Conservation (phyloP, 2,888 invertebrate species). For the Stenotaenia linearis region DNA sequence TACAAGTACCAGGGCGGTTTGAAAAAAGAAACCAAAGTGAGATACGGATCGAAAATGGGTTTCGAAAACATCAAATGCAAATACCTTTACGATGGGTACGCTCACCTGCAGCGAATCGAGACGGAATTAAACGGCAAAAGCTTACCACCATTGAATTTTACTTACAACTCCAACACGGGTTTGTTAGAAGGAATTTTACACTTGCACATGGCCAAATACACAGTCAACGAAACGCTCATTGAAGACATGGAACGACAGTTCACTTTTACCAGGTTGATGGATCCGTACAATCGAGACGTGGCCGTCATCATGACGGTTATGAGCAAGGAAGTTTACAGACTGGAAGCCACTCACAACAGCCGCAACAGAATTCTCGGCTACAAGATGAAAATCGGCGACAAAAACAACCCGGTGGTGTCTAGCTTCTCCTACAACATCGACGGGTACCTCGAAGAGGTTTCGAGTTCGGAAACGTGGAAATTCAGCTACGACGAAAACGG, state of each 20-base stretch:
- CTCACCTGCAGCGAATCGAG: conserved; percentile 77
- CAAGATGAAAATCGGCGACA: conserved; percentile 69
- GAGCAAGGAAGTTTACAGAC: conserved; percentile 66
- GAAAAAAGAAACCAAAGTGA: conserved; percentile 76
- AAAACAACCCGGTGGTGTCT: conserved; percentile 57
- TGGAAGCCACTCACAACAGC: conserved; percentile 79
- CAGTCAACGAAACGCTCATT: conserved; percentile 81
- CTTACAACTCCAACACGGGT: conserved; percentile 84
- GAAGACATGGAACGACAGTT: conserved; percentile 80
- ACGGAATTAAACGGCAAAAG: conserved; percentile 84
- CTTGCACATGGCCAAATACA: conserved; percentile 54
- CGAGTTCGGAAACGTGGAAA: conserved; percentile 78
- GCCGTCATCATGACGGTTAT: conserved; percentile 64
- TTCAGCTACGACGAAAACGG: conserved; percentile 91
- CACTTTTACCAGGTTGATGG: conserved; percentile 83
- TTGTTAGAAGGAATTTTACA: conserved; percentile 71
- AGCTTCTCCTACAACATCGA: conserved; percentile 90
- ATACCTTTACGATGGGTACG: conserved; percentile 90
- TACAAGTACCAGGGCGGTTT: conserved; percentile 86
- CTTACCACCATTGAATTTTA: conserved; percentile 70
- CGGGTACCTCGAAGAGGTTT: conserved; percentile 84
- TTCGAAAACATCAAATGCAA: conserved; percentile 80
- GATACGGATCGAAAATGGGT: conserved; percentile 77
- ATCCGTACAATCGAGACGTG: conserved; percentile 76
- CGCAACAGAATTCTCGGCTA: conserved; percentile 77